These are phyloP conservation scores for Ammospiza caudacuta DNA, from an alignment of 2,113 vertebrate species.

Conservation along the genomic window DNA sequence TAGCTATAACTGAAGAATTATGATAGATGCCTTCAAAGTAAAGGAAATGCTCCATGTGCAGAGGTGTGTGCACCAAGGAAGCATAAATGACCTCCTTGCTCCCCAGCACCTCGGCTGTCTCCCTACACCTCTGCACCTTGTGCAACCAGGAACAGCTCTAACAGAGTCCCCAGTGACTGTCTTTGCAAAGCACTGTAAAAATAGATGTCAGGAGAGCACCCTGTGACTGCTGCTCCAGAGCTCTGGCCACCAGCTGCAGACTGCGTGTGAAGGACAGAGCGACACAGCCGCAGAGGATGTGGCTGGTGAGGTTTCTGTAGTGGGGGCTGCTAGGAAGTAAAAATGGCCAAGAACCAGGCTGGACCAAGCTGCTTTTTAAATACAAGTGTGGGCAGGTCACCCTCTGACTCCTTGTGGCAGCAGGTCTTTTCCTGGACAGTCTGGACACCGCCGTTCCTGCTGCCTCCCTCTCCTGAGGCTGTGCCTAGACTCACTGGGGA, in stretches of 20 bases:
- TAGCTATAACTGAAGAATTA: neutral
- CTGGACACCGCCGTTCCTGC: neutral
- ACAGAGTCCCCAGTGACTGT: neutral
- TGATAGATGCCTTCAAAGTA: neutral
- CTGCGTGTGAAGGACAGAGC: neutral
- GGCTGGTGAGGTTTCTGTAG: neutral
- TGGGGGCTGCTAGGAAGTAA: neutral
- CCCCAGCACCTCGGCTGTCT: accelerated
- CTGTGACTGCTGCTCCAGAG: neutral
- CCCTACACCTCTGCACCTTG: neutral
- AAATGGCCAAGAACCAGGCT: neutral
- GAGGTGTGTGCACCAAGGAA: neutral
- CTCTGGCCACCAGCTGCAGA: neutral
- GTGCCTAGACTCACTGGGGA: neutral
- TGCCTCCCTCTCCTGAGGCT: neutral
- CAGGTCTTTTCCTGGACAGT: neutral
- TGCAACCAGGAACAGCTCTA: neutral
- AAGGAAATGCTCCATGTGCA: neutral
- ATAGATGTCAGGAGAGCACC: neutral
- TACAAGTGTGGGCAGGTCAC: neutral
- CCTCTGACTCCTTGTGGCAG: neutral
- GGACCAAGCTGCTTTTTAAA: neutral
- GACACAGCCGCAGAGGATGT: neutral
- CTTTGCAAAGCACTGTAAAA: neutral
- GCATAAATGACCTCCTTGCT: neutral